Base-by-base conservation (phyloP, 2,113 vertebrate genomes). In the Hucho hucho region DNA sequence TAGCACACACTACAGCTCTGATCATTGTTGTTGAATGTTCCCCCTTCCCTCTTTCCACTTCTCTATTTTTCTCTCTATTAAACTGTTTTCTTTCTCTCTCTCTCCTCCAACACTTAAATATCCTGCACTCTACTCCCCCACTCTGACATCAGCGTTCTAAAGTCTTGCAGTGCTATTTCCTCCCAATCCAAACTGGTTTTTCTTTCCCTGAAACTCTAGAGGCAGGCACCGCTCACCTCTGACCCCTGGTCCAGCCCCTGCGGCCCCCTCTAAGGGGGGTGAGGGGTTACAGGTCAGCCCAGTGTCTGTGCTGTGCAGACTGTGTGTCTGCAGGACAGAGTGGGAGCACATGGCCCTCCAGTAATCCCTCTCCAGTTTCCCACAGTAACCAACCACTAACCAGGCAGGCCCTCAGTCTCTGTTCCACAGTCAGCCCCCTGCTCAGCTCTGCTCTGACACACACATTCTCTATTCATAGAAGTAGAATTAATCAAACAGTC, bases 241-340 rank as follows among this genome's bases (percentile, higher is more conserved):
- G 89, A 91, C 90, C 91, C 84, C 13, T 24, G 79, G 72, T 69
- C 79, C 86, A 86, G 86, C 84, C 88, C 89, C 81, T 75, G n/a
- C 56, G 79, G 83, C 89, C 49, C 75, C 84, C 70, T 78, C 77
- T 77, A 70, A 67, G 81, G 83, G 86, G 77, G 47, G 75, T 86
- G 78, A 84, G 81, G 66, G 88, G 87, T 86, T 81, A 82, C 77
- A 79, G 90, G 88, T 87, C 81, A 80, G 70, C 74, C 79, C 83
- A 81, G 85, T 81, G 88, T 88, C 89, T 87, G 75, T 74, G 83
- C 76, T 75, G 82, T 76, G 87, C 84, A 93, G 92, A 93, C 93
- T 87, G 76, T 81, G 80, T 86, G 93, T 92, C 91, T 94, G 84
- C 73, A 67, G 86, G 79, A 84, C 87, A 56, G 79, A 86, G 87